Conservation (phyloP, 2,797 vertebrate species). For the Silurus aristotelis region DNA sequence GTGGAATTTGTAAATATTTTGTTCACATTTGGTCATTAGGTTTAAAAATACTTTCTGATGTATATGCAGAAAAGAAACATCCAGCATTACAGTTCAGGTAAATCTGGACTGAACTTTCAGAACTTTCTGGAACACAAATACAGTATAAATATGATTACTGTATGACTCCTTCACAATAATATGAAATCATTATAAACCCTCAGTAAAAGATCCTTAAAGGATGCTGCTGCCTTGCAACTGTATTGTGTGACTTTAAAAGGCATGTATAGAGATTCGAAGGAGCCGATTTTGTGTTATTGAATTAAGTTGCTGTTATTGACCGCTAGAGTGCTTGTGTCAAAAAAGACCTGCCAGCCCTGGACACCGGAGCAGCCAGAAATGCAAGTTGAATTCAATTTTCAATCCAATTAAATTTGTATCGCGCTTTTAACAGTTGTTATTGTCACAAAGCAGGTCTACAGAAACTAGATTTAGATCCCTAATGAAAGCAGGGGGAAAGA, state of each 20-base stretch:
- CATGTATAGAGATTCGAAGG: not conserved
- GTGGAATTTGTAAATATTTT: not conserved
- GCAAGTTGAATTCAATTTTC: not conserved
- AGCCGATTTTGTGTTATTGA: not conserved
- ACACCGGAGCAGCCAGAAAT: not conserved
- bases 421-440: not conserved
- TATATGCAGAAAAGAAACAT: not conserved
- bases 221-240: not conserved
- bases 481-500: conserved; percentile 8
- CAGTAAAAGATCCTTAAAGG: not conserved
- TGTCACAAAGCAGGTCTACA: not conserved
- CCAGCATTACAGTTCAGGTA: not conserved
- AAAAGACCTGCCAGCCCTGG: not conserved
- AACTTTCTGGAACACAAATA: not conserved
- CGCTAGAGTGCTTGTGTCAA: not conserved
- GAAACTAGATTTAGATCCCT: not conserved
- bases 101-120: not conserved
- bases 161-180: not conserved
- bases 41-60: not conserved
- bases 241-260: not conserved
- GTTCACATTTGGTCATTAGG: not conserved
- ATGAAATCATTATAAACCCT: not conserved
- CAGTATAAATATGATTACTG: not conserved
- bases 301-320: not conserved
- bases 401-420: not conserved